Base-by-base conservation (phyloP, 1,140 invertebrate genomes). In the Zaprionus africanus region DNA sequence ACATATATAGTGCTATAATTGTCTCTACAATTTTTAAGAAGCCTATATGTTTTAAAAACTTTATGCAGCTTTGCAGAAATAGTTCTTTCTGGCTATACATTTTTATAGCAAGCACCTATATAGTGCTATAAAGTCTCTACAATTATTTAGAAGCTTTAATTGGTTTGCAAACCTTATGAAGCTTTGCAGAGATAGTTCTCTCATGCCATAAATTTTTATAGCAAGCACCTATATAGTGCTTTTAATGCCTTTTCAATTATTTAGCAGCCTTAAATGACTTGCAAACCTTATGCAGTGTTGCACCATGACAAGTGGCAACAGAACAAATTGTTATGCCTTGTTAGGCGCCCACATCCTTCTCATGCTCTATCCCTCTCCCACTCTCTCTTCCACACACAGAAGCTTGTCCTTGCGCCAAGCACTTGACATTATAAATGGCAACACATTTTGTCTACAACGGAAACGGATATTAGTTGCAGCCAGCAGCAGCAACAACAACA, bases 371-470 rank as follows among this genome's bases (percentile, higher is more conserved):
- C 15, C 5, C 15, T 15, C 53, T 15, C 53, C 7, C 22, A 4
- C 0, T 53, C 22, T 53, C 49, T 53, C 2, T 24, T 2, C 5
- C 22, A 15, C 13, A n/a, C 58, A 26, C 24, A 58, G n/a, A 43
- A 6, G 15, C 26, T 67, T 41, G 53, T 31, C 13, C 66, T 64
- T 74, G 70, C 64, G 65, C 78, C 78, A 75, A 85, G 74, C 74
- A 83, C 80, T 80, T 84, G 85, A 77, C 78, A 88, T 81, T 90
- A 88, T 82, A 91, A 91, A 91, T 90, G 87, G 87, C 87, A 87
- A 81, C 80, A 91, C 87, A 90, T 91, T 90, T 91, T 86, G 87
- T 90, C 84, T 90, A 91, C 78, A 91, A 91, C 87, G 82, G 87
- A 90, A 90, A 83, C 87, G 87, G 87, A 90, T 90, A 90, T 90